Evolutionary conservation across 2,888 invertebrate genomes (phyloP).

Genomic region (Megalurothrips usitatus): DNA sequence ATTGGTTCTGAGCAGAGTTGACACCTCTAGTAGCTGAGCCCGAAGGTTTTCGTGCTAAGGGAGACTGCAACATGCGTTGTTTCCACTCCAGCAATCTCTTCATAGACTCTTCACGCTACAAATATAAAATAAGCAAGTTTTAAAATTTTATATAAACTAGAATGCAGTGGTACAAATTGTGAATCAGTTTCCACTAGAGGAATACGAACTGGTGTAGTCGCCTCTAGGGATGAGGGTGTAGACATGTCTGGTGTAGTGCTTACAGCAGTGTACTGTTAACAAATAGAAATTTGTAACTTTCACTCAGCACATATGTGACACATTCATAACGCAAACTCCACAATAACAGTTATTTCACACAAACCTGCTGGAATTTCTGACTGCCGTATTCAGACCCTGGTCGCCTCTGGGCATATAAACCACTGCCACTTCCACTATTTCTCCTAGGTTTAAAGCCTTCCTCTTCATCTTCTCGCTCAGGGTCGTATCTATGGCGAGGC

Average conservation of each 20-base stretch:
- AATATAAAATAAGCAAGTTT: constrained; percentile 34
- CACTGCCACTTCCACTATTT: constrained; percentile 30
- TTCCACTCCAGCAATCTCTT: constrained; percentile 87
- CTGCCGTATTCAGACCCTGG: constrained; percentile 57
- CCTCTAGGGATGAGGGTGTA: constrained; percentile 13
- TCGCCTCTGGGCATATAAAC: constrained; percentile 40
- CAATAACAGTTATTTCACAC: too few relatives aligned
- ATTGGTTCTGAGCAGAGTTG: constrained; percentile 43
- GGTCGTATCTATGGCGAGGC: constrained; percentile 49
- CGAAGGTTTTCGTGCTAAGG: constrained; percentile 70
- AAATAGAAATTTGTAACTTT: neutral
- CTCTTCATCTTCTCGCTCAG: constrained; percentile 47
- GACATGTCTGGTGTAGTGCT: constrained; percentile 19
- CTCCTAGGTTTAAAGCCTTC: constrained; percentile 46
- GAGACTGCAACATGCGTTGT: constrained; percentile 86
- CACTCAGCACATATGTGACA: neutral
- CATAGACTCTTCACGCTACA: constrained; percentile 84
- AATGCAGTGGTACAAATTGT: neutral
- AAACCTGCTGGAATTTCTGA: constrained; percentile 66
- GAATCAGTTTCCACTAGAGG: constrained; percentile 6
- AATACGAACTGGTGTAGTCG: constrained; percentile 14
- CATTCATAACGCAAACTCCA: too few relatives aligned
- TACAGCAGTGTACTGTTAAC: constrained; percentile 17
- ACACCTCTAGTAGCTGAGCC: constrained; percentile 42
- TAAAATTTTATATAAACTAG: neutral